Percentiles rank a stretch among this genome's conserved stretches.
Conservation (phyloP, 2,888 invertebrate species). For the Ceramica pisi region DNA sequence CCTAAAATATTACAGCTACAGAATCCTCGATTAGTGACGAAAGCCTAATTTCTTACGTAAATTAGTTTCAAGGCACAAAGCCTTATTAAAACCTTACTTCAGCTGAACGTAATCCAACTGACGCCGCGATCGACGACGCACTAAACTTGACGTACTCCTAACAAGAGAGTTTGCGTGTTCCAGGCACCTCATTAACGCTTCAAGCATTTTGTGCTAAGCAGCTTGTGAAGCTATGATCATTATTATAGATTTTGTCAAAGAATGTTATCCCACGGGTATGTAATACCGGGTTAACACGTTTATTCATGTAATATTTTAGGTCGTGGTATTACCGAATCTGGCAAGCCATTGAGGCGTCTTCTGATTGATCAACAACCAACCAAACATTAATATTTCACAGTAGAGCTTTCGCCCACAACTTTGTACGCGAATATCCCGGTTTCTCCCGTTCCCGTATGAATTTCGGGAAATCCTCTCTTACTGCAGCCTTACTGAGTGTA, state of each 20-base stretch:
- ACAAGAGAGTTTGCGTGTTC: conserved; percentile 16
- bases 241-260: background rate
- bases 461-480: too few relatives aligned
- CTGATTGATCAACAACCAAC: too few relatives aligned
- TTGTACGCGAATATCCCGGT: too few relatives aligned
- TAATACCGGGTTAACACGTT: too few relatives aligned
- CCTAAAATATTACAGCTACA: background rate
- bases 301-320: too few relatives aligned
- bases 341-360: too few relatives aligned
- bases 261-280: background rate
- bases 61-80: conserved; percentile 2
- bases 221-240: background rate
- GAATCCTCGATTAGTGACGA: background rate
- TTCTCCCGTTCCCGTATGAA: too few relatives aligned
- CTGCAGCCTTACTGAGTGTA: too few relatives aligned
- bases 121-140: background rate
- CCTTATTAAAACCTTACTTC: conserved; percentile 1
- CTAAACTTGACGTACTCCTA: conserved; percentile 14
- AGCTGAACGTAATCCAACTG: conserved; percentile 17
- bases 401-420: too few relatives aligned
- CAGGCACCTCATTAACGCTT: conserved; percentile 30
- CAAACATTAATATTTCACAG: too few relatives aligned
- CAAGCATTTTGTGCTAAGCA: conserved; percentile 3
- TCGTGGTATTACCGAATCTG: too few relatives aligned
- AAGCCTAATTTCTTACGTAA: conserved; percentile 1